These are phyloP conservation scores for Plebejus anna DNA, from an alignment of 2,888 invertebrate genomes.

Conservation along the genomic window DNA sequence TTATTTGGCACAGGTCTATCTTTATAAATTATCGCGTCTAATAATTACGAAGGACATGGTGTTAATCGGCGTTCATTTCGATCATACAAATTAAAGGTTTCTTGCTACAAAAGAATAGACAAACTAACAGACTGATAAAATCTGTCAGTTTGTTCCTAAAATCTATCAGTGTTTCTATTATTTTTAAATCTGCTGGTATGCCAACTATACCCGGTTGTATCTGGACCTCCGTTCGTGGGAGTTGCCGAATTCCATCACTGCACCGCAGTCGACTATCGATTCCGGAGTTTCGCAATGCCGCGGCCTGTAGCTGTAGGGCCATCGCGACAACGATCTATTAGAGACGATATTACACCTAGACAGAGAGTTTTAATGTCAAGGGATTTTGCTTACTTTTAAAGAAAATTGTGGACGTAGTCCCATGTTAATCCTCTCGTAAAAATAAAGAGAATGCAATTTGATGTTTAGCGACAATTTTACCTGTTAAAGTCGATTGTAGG, in stretches of 20 bases:
- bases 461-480: too few relatives aligned
- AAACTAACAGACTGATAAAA: neutral
- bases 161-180: neutral
- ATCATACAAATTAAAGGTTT: too few relatives aligned
- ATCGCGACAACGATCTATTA: conserved; percentile 23
- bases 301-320: conserved; percentile 28
- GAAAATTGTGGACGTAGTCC: neutral
- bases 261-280: conserved; percentile 51
- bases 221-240: conserved; percentile 78
- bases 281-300: conserved; percentile 47
- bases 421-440: neutral
- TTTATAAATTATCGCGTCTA: too few relatives aligned
- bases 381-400: too few relatives aligned
- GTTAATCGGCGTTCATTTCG: too few relatives aligned
- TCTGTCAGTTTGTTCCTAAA: neutral
- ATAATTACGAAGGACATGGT: too few relatives aligned
- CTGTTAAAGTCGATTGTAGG: too few relatives aligned
- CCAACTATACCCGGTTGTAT: conserved; percentile 76
- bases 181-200: neutral
- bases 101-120: too few relatives aligned
- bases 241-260: conserved; percentile 76
- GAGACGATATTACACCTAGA: neutral
- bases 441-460: too few relatives aligned
- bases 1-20: too few relatives aligned
- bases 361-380: too few relatives aligned